A percentile compares a stretch with the other conserved stretches of the same genome.
phyloP scores from a whole-genome alignment of 53 echinoderm and acorn worm genomes.

The Holothuria leucospilota region DNA sequence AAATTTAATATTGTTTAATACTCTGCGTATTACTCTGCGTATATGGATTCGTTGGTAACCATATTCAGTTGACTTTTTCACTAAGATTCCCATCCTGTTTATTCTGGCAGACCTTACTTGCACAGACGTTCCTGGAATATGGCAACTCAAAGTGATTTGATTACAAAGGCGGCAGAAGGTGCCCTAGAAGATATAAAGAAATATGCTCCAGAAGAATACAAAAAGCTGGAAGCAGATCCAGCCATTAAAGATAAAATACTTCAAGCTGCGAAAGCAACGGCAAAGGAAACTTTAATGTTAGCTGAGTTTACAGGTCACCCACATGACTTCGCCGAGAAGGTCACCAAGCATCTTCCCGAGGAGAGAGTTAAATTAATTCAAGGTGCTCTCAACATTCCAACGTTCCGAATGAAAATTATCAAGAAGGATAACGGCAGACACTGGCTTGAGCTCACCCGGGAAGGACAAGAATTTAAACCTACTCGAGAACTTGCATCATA shows the following conservation, averaged over 20 bases:
- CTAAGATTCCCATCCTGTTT: too few relatives aligned
- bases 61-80: too few relatives aligned
- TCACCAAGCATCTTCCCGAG: constrained; percentile 48
- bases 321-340: background rate
- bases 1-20: too few relatives aligned
- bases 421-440: constrained; percentile 19
- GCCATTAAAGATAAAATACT: constrained; percentile 22
- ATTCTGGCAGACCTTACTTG: too few relatives aligned
- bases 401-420: constrained; percentile 30
- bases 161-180: constrained; percentile 33
- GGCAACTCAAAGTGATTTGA: constrained; percentile 34
- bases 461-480: background rate
- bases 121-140: background rate
- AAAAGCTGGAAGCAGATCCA: constrained; percentile 43
- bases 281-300: constrained; percentile 43
- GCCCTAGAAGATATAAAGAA: constrained; percentile 46
- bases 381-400: constrained; percentile 36
- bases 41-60: too few relatives aligned
- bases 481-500: background rate
- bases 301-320: background rate
- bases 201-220: constrained; percentile 45
- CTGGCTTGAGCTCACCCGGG: constrained; percentile 9
- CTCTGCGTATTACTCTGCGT: too few relatives aligned
- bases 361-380: constrained; percentile 45
- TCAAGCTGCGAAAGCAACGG: constrained; percentile 42